These are phyloP conservation scores for Euura lappo DNA, from an alignment of 1,140 invertebrate species.

Conservation along the genomic window DNA sequence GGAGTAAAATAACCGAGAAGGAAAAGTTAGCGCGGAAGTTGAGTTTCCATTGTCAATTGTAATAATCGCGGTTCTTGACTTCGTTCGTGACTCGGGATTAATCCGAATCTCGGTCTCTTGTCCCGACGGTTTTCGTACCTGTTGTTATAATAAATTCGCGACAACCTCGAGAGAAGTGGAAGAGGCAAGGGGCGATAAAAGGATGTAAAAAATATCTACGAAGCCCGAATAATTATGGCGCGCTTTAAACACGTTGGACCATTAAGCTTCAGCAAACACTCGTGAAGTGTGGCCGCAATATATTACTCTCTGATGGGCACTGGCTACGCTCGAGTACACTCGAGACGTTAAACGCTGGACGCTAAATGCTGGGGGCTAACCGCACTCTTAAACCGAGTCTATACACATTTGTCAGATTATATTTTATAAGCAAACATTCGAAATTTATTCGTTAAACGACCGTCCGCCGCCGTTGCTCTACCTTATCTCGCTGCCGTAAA, in stretches of 20 bases:
- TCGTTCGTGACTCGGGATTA: no score
- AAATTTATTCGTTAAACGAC: conserved; percentile 11
- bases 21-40: not conserved
- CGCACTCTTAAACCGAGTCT: conserved; percentile 24
- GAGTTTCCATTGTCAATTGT: not conserved
- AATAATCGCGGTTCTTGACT: not conserved
- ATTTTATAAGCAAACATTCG: conserved; percentile 42
- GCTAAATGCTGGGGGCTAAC: conserved; percentile 26
- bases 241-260: conserved; percentile 21
- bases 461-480: not conserved
- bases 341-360: conserved; percentile 13
- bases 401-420: conserved; percentile 33
- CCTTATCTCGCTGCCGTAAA: conserved; percentile 13
- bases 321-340: conserved; percentile 5
- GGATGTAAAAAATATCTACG: no score
- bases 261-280: conserved; percentile 42
- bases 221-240: no score
- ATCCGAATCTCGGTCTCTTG: no score
- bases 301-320: conserved; percentile 35
- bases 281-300: conserved; percentile 35
- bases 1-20: not conserved
- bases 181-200: no score
- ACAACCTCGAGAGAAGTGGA: no score
- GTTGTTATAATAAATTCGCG: no score
- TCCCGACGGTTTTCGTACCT: no score